Evolutionary conservation across 2,113 vertebrate genomes (phyloP).

Genomic region (Ailurus styani): DNA sequence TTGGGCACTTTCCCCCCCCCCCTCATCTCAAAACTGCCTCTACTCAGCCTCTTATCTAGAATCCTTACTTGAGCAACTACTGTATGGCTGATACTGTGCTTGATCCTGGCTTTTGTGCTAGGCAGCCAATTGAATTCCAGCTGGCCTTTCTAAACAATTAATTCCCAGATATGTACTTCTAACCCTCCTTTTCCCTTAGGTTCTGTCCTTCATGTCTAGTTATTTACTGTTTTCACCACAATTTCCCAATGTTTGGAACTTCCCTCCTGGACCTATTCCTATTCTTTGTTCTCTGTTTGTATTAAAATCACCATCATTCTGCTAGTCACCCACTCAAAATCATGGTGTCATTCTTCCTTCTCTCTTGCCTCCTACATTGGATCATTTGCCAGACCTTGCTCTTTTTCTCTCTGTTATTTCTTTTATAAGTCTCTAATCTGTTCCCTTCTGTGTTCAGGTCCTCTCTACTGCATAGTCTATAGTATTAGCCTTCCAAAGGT

Average conservation of each 20-base stretch:
- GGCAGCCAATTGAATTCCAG: neutral
- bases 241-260: neutral
- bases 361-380: conserved; percentile 12
- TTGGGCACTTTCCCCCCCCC: neutral
- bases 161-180: neutral
- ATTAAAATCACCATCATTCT: conserved; percentile 10
- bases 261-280: neutral
- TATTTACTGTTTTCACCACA: neutral
- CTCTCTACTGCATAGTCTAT: neutral
- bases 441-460: neutral
- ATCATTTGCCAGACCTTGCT: conserved; percentile 2
- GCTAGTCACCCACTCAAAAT: conserved; percentile 12
- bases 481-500: neutral
- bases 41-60: neutral
- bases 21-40: neutral
- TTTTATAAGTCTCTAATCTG: conserved; percentile 9
- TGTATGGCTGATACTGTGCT: neutral
- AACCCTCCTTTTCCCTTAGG: neutral
- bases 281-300: conserved; percentile 37
- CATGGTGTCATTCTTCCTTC: neutral
- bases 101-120: neutral
- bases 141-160: neutral
- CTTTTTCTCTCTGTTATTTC: neutral
- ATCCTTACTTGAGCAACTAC: neutral
- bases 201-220: neutral